A percentile compares a stretch with the other conserved stretches of the same genome.
phyloP scores from a whole-genome alignment of 2,113 vertebrate genomes.

The Dendropsophus ebraccatus region DNA sequence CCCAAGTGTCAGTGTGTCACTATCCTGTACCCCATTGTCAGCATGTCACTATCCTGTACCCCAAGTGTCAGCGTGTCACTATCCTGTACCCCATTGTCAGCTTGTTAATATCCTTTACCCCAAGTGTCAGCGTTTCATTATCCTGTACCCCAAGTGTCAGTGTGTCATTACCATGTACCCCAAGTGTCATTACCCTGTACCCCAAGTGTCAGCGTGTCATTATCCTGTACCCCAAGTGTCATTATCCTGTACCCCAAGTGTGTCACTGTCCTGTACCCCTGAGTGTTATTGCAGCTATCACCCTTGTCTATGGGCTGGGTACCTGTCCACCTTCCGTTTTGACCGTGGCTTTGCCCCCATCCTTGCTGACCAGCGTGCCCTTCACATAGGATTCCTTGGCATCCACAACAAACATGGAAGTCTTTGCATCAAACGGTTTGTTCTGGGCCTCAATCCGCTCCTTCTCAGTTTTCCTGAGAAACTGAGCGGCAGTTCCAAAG shows the following conservation, averaged over 20 bases:
- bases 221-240: neutral
- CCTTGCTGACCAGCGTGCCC: constrained; percentile 79
- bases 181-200: neutral
- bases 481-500: constrained; percentile 75
- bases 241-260: neutral
- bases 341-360: constrained; percentile 84
- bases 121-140: too few species aligned
- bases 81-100: too few species aligned
- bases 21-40: too few species aligned
- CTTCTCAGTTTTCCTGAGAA: constrained; percentile 78
- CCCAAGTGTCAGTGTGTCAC: too few species aligned
- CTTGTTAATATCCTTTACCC: too few species aligned
- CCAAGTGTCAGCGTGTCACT: too few species aligned
- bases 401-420: constrained; percentile 81
- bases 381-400: constrained; percentile 84
- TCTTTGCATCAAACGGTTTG: constrained; percentile 86
- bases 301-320: neutral
- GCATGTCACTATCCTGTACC: too few species aligned
- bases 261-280: too few species aligned
- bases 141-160: neutral
- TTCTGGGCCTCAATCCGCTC: constrained; percentile 77
- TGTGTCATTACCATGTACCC: neutral
- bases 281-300: too few species aligned
- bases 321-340: constrained; percentile 79
- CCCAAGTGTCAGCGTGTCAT: neutral